Base-by-base conservation (phyloP, 2,113 vertebrate species). In the Atherinomorus stipes region DNA sequence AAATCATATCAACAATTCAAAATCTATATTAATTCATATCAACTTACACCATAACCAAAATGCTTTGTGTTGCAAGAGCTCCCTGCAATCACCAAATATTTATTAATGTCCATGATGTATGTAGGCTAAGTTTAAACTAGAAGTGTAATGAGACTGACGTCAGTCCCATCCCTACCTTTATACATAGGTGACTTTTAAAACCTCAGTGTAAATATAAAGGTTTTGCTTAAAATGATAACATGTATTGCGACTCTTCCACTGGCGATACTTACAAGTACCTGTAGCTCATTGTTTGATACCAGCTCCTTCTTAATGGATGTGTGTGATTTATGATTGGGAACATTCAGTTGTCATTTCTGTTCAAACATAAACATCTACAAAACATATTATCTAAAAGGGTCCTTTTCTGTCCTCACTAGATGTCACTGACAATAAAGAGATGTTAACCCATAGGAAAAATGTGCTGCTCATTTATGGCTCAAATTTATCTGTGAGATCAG, bases 261-360 rank as follows among this genome's bases (percentile, higher is more conserved):
- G 28, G 3, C 37, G 13, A n/a, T n/a, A n/a, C n/a, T n/a, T n/a
- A n/a, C n/a, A n/a, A n/a, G n/a, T n/a, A n/a, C n/a, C n/a, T n/a
- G 40, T 18, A 50, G 11, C 26, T 49, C 53, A 26, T 21, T 12
- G 44, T 54, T 63, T 38, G 64, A 67, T 42, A 66, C 51, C 64
- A 28, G 38, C 54, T 80, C 21, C 49, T 51, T 67, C 49, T 13
- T 25, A 22, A 57, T 42, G 60, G 71, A 59, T 56, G 58, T 45
- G 54, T 80, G 61, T 82, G 71, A 80, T 71, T 84, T 80, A 70
- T n/a, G 49, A 60, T 28, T 38, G 21, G 67, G 51, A 70, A 83
- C 83, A 66, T 63, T 40, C 34, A 28, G 26, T 71, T 81, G 76
- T 74, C 26, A 83, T 62, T 80, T 81, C 21, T 59, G 37, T 12